Evolutionary conservation across 2,888 invertebrate species (phyloP).

Genomic region (Oscheius sp.): DNA sequence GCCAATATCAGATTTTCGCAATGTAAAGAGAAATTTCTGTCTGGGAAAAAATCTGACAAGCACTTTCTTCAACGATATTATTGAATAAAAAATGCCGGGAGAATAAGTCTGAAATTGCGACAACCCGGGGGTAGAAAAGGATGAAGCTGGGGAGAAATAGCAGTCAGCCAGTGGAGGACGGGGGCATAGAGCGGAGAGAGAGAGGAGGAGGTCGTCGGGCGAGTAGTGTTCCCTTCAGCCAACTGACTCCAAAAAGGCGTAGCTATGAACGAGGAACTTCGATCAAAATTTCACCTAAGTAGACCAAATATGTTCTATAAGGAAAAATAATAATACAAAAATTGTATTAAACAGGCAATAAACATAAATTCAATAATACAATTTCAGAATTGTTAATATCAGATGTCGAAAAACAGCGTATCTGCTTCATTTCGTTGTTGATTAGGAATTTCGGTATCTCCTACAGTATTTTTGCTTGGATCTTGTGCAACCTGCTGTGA

Average conservation of each 20-base stretch:
- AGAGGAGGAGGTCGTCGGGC: slow-evolving; percentile 18
- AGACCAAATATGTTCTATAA: background rate
- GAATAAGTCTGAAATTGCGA: slow-evolving; percentile 22
- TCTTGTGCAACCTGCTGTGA: too few species aligned
- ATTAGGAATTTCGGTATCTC: too few species aligned
- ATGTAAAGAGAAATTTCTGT: too few species aligned
- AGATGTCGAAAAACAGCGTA: background rate
- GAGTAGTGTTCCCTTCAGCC: background rate
- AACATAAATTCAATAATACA: background rate
- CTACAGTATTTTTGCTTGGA: too few species aligned
- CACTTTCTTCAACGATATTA: background rate
- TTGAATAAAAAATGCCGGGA: background rate
- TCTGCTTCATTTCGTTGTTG: background rate
- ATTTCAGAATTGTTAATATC: background rate
- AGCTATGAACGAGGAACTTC: background rate
- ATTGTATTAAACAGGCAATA: background rate
- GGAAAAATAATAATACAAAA: background rate
- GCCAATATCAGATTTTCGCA: too few species aligned
- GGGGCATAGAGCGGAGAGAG: background rate
- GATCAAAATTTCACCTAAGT: background rate
- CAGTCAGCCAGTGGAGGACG: background rate
- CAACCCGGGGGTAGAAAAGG: slow-evolving; percentile 9
- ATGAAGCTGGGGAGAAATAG: slow-evolving; percentile 21
- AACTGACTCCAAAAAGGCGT: slow-evolving; percentile 11
- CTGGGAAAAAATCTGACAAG: background rate